Conservation (phyloP, 2,888 invertebrate genomes). For the Drosophila testacea region DNA sequence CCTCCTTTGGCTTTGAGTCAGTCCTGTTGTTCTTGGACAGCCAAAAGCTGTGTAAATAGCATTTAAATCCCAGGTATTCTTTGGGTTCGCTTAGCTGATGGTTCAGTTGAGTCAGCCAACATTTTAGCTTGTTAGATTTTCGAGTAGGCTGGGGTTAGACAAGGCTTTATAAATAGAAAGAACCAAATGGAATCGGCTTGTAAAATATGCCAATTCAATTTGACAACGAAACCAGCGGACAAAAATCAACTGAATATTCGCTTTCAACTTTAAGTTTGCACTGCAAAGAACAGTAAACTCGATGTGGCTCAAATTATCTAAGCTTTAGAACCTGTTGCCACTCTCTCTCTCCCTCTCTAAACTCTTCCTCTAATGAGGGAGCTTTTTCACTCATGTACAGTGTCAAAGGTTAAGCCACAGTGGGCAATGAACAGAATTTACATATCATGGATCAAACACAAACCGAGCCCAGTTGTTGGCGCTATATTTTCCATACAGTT, state of each 20-base stretch:
- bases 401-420: constrained; percentile 54
- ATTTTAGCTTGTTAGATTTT: constrained; percentile 45
- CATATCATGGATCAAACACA: constrained; percentile 61
- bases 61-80: constrained; percentile 69
- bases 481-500: background rate
- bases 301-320: constrained; percentile 4
- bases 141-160: constrained; percentile 23
- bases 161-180: constrained; percentile 49
- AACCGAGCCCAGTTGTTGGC: constrained; percentile 20
- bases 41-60: constrained; percentile 76
- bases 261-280: background rate
- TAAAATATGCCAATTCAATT: constrained; percentile 13
- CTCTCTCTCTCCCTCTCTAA: background rate
- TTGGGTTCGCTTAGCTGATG: constrained; percentile 29
- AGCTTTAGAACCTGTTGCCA: constrained; percentile 45
- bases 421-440: constrained; percentile 48
- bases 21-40: constrained; percentile 57
- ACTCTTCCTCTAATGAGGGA: constrained; percentile 37
- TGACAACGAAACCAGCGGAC: background rate
- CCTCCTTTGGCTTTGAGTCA: constrained; percentile 33
- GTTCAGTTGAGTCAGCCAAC: constrained; percentile 33
- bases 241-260: background rate
- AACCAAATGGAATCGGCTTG: constrained; percentile 57
- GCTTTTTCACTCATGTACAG: constrained; percentile 4
- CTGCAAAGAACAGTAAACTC: background rate